Percentiles rank a stretch among this genome's conserved stretches.
Evolutionary conservation across 1,140 invertebrate species (phyloP).

Genomic region (Plectrocnemia conspersa): DNA sequence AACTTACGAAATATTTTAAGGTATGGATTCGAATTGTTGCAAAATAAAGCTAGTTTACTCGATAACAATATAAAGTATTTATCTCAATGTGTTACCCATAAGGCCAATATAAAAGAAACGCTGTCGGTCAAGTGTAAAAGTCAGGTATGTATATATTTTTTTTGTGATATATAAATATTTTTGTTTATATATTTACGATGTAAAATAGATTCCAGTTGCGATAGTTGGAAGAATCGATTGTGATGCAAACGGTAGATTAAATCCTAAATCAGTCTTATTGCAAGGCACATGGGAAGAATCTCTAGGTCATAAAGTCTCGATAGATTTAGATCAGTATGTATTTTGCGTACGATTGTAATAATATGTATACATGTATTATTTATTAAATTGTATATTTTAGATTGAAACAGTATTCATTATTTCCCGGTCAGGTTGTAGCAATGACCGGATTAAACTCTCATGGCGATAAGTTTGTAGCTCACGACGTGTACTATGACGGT

Average conservation of each 20-base stretch:
- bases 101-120: constrained; percentile 41
- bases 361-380: constrained; percentile 1
- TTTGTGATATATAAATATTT: too few relatives aligned
- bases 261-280: constrained; percentile 62
- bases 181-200: not conserved
- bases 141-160: constrained; percentile 40
- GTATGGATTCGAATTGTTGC: constrained; percentile 49
- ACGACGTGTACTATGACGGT: constrained; percentile 58
- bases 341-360: not conserved
- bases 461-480: constrained; percentile 63
- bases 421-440: constrained; percentile 80
- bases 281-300: constrained; percentile 60
- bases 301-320: constrained; percentile 42
- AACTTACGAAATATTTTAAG: constrained; percentile 35
- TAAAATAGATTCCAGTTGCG: constrained; percentile 46
- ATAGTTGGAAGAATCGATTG: constrained; percentile 69
- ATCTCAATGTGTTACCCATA: constrained; percentile 47
- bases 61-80: constrained; percentile 46
- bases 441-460: constrained; percentile 66
- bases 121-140: constrained; percentile 45
- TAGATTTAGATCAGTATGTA: constrained; percentile 45
- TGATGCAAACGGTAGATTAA: constrained; percentile 66
- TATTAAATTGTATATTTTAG: constrained; percentile 56
- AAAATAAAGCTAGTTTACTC: constrained; percentile 45
- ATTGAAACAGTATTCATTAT: constrained; percentile 68